Evolutionary conservation across 2,888 invertebrate species (phyloP).

Genomic region (Diaperis boleti): DNA sequence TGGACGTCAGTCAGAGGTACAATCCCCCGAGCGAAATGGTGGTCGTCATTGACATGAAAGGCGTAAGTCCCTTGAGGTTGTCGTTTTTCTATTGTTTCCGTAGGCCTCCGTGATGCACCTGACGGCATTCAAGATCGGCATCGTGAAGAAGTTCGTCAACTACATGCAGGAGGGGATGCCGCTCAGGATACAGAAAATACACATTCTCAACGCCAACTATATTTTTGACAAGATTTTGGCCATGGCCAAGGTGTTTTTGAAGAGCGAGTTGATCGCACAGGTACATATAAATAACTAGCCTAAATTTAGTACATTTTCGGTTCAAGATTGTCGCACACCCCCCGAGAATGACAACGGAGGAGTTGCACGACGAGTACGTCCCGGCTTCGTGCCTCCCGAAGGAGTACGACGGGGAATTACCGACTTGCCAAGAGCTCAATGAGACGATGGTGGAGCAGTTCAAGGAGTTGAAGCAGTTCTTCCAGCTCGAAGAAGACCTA

Average conservation of each 20-base stretch:
- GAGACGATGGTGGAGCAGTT: constrained; percentile 64
- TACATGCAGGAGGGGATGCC: constrained; percentile 10
- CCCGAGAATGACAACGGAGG: constrained; percentile 68
- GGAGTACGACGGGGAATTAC: constrained; percentile 73
- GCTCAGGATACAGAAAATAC: neutral
- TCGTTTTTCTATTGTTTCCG: neutral
- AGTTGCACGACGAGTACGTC: constrained; percentile 69
- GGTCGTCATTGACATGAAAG: constrained; percentile 54
- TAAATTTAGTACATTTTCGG: neutral
- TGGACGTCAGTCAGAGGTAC: constrained; percentile 41
- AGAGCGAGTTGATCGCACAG: neutral
- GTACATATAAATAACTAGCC: neutral
- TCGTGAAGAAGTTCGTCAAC: neutral
- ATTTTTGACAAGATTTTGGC: neutral
- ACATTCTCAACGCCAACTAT: constrained; percentile 7
- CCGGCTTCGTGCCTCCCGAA: constrained; percentile 63
- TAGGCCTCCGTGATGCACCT: constrained; percentile 9
- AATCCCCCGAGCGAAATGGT: constrained; percentile 54
- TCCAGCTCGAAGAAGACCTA: constrained; percentile 56
- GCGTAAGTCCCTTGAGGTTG: constrained; percentile 8
- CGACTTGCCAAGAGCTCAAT: constrained; percentile 68
- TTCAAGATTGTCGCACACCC: constrained; percentile 68
- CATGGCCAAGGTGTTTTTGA: constrained; percentile 1
- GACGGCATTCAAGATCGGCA: constrained; percentile 6
- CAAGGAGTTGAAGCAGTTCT: constrained; percentile 54